Evolutionary conservation across 2,797 vertebrate species (phyloP), one percentile per base, ranked within the genome.

Genomic region (Trachurus trachurus): DNA sequence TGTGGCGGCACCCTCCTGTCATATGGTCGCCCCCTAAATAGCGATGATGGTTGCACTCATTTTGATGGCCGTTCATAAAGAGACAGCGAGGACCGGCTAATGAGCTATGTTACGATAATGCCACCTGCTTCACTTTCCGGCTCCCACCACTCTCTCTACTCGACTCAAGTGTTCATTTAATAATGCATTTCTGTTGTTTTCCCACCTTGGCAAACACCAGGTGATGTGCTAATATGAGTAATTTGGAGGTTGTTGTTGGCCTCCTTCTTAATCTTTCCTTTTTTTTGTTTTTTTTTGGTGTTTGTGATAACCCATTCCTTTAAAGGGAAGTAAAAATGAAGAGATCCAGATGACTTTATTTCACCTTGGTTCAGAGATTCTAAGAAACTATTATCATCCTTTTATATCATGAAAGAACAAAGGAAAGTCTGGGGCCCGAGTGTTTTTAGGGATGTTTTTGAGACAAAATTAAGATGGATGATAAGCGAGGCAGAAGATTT

Each of bases 391-490:
- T 93, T 87, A 89, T 87, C 80, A 49, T 82, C 76, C 81, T 83
- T 89, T 89, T 82, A 87, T 76, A 84, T 90, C 62, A 15, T 19
- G 45, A 80, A 78, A 78, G 86, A 91, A 93, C 87, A 89, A 92
- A 93, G 77, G 66, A 75, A 90, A 83, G 69, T 88, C 80, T 81
- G 69, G 67, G 73, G 74, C 73, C 64, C 47, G 53, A 81, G 69
- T 88, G 80, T 88, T 90, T 92, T 90, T 88, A 84, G 78, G 76
- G 76, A 87, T 91, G 85, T 90, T 92, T 94, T 93, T 87, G 83
- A 89, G 89, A 87, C 81, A 84, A 89, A 92, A 92, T 93, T 91
- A 92, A 94, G 92, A 93, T 93, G 89, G 92, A 92, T 93, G 92
- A 93, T 90, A 91, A 90, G 89, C 65, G 40, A 77, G 84, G 82